Evolutionary conservation across 2,113 vertebrate genomes (phyloP).

Genomic region (Xiphophorus couchianus): DNA sequence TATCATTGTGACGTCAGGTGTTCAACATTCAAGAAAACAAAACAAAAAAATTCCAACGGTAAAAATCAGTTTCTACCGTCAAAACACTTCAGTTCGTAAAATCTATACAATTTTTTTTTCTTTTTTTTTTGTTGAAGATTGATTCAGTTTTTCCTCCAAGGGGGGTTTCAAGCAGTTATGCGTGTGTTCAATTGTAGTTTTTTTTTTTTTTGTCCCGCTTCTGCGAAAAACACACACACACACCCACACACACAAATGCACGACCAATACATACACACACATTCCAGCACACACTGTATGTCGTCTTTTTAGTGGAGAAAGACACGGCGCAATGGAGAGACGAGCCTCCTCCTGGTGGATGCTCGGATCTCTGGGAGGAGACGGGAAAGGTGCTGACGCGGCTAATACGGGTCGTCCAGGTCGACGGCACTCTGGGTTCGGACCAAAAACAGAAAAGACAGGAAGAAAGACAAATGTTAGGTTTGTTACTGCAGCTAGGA

Average conservation of each 20-base stretch:
- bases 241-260: conserved; percentile 37
- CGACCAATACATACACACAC: conserved; percentile 62
- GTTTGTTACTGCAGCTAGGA: neutral
- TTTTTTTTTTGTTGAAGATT: conserved; percentile 58
- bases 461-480: conserved; percentile 19
- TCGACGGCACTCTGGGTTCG: conserved; percentile 90
- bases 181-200: conserved; percentile 66
- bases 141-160: conserved; percentile 77
- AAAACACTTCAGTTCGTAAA: conserved; percentile 78
- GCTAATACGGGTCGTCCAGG: conserved; percentile 99
- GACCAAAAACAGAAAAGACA: conserved; percentile 74
- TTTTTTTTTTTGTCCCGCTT: conserved; percentile 49
- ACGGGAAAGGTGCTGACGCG: conserved; percentile 54
- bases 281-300: conserved; percentile 69
- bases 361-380: conserved; percentile 64
- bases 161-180: conserved; percentile 74
- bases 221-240: conserved; percentile 50
- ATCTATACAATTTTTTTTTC: conserved; percentile 80
- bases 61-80: conserved; percentile 80
- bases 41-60: conserved; percentile 69
- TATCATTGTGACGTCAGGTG: conserved; percentile 70
- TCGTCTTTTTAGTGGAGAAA: conserved; percentile 72
- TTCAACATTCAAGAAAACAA: conserved; percentile 70
- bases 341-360: conserved; percentile 62
- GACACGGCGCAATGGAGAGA: conserved; percentile 74